Percentiles rank a stretch among this genome's conserved stretches.
These are phyloP conservation scores for Morone chrysops DNA, from an alignment of 2,113 vertebrate species.

Conservation along the genomic window DNA sequence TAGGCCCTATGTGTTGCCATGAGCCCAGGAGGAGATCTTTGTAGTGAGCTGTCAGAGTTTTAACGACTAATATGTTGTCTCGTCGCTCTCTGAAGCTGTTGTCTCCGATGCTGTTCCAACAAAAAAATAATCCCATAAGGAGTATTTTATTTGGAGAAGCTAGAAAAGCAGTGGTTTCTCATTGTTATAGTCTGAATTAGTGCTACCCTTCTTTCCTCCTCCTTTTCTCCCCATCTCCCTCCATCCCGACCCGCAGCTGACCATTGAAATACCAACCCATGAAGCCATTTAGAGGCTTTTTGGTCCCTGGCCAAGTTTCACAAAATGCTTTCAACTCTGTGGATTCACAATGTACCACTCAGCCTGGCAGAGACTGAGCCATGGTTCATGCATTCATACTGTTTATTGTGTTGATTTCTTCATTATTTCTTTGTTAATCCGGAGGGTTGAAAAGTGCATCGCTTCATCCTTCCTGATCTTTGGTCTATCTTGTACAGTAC, in stretches of 20 bases:
- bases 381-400: constrained; percentile 20
- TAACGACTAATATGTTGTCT: constrained; percentile 87
- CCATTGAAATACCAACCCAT: constrained; percentile 37
- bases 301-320: constrained; percentile 55
- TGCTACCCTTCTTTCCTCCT: constrained; percentile 25
- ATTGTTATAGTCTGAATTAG: constrained; percentile 2
- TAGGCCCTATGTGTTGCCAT: constrained; percentile 87
- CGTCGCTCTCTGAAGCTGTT: constrained; percentile 52
- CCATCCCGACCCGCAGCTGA: constrained; percentile 59
- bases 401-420: constrained; percentile 44
- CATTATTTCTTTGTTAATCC: constrained; percentile 33
- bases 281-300: constrained; percentile 53
- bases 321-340: constrained; percentile 44
- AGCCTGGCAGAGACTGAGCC: constrained; percentile 35
- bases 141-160: constrained; percentile 49
- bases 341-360: constrained; percentile 40
- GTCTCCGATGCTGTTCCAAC: constrained; percentile 33
- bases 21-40: constrained; percentile 94
- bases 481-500: not conserved
- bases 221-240: not conserved
- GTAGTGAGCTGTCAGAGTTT: constrained; percentile 92
- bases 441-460: constrained; percentile 21
- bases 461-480: constrained; percentile 28
- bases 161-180: constrained; percentile 20
- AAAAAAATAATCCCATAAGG: constrained; percentile 7